Base-by-base conservation (phyloP, 2,797 vertebrate genomes). In the Aeoliscus strigatus region DNA sequence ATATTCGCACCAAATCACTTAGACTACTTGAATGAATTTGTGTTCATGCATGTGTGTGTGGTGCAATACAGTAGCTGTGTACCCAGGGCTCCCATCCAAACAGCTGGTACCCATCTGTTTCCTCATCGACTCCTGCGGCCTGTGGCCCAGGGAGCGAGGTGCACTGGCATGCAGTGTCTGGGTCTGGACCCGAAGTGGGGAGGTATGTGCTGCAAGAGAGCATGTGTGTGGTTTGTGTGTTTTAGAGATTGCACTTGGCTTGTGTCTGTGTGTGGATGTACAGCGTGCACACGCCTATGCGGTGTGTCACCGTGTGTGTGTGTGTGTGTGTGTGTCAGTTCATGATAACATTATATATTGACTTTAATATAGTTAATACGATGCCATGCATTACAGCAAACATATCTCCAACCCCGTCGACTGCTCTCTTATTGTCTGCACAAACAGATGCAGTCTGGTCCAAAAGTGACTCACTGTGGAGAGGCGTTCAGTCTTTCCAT, bases 101-200 rank as follows among this genome's bases (percentile, higher is more conserved):
- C 85, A 88, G 84, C 86, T 88, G 85, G 81, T 83, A 74, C 79
- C 83, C 87, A 88, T 86, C 80, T 88, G 83, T 77, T 80, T 56
- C 78, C 78, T 71, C 75, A 68, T 67, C 67, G 66, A 16, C 73
- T 72, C 39, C 69, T 86, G 82, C 60, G 74, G 83, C 79, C 75
- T 84, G 82, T 46, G 76, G 79, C 72, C 80, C 66, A 39, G 67
- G 41, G 61, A 76, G 70, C 14, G 78, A 85, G 75, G 75, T 81
- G 81, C 72, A 79, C 63, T 82, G 80, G 75, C 75, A 85, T 80
- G 74, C 61, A 68, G 66, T 73, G 73, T 84, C 79, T 81, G 70
- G 67, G 70, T 66, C 73, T 80, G 61, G 55, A 76, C 73, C 82
- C 77, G 40, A 57, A 54, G 59, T 46, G 63, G 63, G 44, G 77